Evolutionary conservation across 2,797 vertebrate genomes (phyloP), one percentile per base, ranked within the genome.

Genomic region (Microchirus variegatus): DNA sequence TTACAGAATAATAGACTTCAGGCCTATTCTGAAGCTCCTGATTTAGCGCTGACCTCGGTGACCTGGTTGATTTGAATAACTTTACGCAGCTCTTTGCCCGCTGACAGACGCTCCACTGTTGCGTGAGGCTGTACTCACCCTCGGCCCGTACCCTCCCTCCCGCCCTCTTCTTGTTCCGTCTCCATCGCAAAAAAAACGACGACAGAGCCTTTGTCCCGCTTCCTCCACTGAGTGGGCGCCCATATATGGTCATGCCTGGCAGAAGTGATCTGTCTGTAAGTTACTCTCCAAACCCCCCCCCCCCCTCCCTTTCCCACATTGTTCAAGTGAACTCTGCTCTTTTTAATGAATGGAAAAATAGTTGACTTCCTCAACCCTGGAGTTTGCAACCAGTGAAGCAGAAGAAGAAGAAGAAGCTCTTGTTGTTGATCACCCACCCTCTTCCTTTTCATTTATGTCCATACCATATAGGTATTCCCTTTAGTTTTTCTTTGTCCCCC

Each of bases 211-310:
- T 26, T 19, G 70, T 62, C 73, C 49, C 18, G 51, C 73, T 73
- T 89, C 80, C 83, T 88, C 57, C 52, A 35, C 51, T 46, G 59
- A 57, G 44, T 15, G 42, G 42, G 14, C 0, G 35, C 54, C 90
- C 83, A 75, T 90, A 88, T 90, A 89, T 84, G 86, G 90, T 49
- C 69, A 86, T 31, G 56, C 47, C 66, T 80, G 50, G 36, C 53
- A 78, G 69, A 58, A 31, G 55, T 63, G 3, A 18, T 53, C 12
- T 38, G 46, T 65, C 46, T 55, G 53, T 45, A 42, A 59, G 52
- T 42, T 41, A 55, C 19, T 26, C 38, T 36, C 55, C 31, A 9
- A n/a, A n/a, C n/a, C n/a, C 31, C 18, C 38, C 53, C 26, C 53
- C 26, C 36, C 60, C 8, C 18, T 12, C 35, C 35, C 5, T 31